A percentile compares a stretch with the other conserved stretches of the same genome.
Evolutionary conservation across 2,113 vertebrate species (phyloP).

Genomic region (Malurus cyaneus): DNA sequence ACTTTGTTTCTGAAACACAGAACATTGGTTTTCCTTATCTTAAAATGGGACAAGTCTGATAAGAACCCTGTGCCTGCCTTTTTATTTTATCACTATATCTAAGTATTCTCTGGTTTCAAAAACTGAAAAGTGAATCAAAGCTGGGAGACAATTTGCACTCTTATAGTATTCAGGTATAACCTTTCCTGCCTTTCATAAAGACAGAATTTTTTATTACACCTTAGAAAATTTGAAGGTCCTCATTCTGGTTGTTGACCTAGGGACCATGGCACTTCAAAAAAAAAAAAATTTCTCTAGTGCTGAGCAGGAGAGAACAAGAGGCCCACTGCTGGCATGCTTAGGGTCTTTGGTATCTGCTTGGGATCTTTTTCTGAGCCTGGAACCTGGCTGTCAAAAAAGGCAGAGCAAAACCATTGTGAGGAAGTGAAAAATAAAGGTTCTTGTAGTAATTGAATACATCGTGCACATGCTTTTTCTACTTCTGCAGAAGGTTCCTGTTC

Average conservation of each 20-base stretch:
- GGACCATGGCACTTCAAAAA: not conserved
- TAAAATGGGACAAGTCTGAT: not conserved
- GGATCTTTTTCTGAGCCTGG: not conserved
- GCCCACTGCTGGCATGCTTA: not conserved
- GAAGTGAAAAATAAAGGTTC: constrained; percentile 41
- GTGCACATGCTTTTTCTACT: not conserved
- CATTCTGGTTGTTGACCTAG: not conserved
- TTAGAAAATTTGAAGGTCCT: not conserved
- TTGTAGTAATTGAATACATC: not conserved
- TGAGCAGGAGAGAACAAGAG: not conserved
- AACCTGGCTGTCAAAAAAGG: not conserved
- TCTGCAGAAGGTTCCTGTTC: constrained; percentile 33
- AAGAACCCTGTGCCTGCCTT: not conserved
- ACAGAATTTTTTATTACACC: not conserved
- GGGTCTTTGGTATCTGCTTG: not conserved
- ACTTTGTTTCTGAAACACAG: constrained; percentile 20
- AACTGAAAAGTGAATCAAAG: not conserved
- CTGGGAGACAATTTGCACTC: not conserved
- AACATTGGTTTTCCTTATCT: not conserved
- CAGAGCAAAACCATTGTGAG: not conserved
- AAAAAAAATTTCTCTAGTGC: not conserved
- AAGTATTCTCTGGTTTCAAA: not conserved
- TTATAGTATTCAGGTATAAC: not conserved
- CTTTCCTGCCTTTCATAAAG: not conserved
- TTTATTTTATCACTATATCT: not conserved